Evolutionary conservation across 1,140 invertebrate species (phyloP), one percentile per base, ranked within the genome.

Genomic region (Cepaea nemoralis): DNA sequence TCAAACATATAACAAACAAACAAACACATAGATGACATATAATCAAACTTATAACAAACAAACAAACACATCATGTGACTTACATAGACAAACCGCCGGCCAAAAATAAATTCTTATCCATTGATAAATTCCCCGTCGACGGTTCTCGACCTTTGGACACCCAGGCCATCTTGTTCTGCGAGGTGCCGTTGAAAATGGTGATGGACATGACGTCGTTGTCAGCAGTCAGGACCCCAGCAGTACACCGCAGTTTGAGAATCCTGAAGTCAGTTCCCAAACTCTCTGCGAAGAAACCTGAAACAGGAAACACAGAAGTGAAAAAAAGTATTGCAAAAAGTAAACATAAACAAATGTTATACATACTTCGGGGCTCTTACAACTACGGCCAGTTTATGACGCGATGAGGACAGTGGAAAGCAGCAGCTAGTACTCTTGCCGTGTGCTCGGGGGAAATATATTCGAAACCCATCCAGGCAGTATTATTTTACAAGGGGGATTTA

Each of bases 141-240:
- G 59, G 59, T 31, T 63, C 59, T 16, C 59, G 27, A 10, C 59
- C 59, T 16, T 63, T 63, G 22, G 59, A 63, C 3, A 63, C 59
- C 59, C 59, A 63, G 3, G 59, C 59, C n/a, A 63, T 63, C n/a
- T 63, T 63, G 59, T 63, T 63, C 10, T 31, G 59, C 1, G 59
- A 63, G 2, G 59, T 63, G 2, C 59, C 59, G 22, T 63, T 63
- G 22, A 63, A 63, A 6, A 63, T 63, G 3, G 59, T 63, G 59
- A 63, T 63, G n/a, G 59, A 63, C 59, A 63, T 63, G 59, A 63
- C 59, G 59, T 63, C 59, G 33, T 63, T 63, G n/a, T 63, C 59
- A 8, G 59, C 27, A 12, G 59, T 63, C 2, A 31, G n/a, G 22
- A 63, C 10, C 6, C 59, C 59, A 2, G 59, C 59, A 31, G 1